Percentiles rank a stretch among this genome's conserved stretches.
Evolutionary conservation across 2,888 invertebrate species (phyloP).

Genomic region (Hyalella azteca): DNA sequence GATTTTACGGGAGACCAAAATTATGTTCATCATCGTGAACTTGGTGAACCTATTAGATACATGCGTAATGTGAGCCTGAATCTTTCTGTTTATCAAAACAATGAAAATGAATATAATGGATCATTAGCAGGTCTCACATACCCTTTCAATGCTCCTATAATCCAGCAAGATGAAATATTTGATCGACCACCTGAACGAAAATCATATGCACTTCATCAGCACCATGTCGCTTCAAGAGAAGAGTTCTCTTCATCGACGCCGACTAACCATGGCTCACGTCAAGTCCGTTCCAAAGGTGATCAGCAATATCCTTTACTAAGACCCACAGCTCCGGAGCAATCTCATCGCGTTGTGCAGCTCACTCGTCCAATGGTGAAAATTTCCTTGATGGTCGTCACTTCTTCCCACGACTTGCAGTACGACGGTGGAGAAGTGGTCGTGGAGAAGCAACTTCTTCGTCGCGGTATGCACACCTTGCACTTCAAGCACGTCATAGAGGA

Average conservation of each 20-base stretch:
- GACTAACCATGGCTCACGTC: too few relatives aligned
- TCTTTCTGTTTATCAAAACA: too few relatives aligned
- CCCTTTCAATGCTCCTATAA: not conserved
- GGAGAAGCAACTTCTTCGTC: not conserved
- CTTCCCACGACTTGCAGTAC: not conserved
- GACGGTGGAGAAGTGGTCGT: conserved; percentile 16
- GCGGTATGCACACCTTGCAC: conserved; percentile 15
- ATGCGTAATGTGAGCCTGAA: too few relatives aligned
- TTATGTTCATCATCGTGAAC: too few relatives aligned
- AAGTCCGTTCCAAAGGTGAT: not conserved
- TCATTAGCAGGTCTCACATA: too few relatives aligned
- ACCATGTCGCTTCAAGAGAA: too few relatives aligned
- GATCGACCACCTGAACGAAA: not conserved
- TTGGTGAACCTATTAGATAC: too few relatives aligned
- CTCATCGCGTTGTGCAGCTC: not conserved
- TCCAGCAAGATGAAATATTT: not conserved
- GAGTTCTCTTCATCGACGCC: too few relatives aligned
- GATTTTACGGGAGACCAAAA: too few relatives aligned
- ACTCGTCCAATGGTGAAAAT: not conserved
- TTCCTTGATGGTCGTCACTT: not conserved
- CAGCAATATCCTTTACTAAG: not conserved
- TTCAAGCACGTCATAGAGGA: conserved; percentile 2
- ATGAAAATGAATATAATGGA: too few relatives aligned
- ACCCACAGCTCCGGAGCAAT: not conserved
- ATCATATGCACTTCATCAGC: too few relatives aligned